phyloP scores from a whole-genome alignment of 2,888 invertebrate genomes.

The Pycnomerus fuliginosus region DNA sequence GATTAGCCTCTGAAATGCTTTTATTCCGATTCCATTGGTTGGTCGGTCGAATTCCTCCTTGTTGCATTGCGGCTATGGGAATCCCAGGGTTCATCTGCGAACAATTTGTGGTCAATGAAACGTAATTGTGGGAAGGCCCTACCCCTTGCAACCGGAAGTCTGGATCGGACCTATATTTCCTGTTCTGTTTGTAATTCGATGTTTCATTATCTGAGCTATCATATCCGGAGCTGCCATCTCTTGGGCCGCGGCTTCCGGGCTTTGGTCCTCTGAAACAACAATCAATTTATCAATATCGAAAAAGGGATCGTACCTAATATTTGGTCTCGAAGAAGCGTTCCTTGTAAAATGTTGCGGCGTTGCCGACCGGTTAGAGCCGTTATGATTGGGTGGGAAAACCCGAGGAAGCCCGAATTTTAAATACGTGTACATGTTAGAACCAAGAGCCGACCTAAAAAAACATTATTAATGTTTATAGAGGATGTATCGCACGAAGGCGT shows the following conservation, averaged over 20 bases:
- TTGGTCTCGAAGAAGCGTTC: slow-evolving; percentile 54
- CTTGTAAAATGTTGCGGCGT: slow-evolving; percentile 57
- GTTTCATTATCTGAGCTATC: slow-evolving; percentile 87
- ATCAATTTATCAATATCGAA: not conserved
- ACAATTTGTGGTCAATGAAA: slow-evolving; percentile 6
- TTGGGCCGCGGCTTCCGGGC: slow-evolving; percentile 61
- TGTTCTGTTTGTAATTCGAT: slow-evolving; percentile 63
- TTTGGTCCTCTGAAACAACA: slow-evolving; percentile 56
- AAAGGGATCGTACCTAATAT: slow-evolving; percentile 20
- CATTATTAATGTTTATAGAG: not conserved
- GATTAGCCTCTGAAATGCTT: slow-evolving; percentile 85
- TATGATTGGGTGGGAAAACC: slow-evolving; percentile 83
- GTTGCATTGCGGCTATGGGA: slow-evolving; percentile 68
- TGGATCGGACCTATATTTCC: slow-evolving; percentile 83
- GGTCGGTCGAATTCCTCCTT: slow-evolving; percentile 61
- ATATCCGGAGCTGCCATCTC: slow-evolving; percentile 89
- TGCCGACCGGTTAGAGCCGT: slow-evolving; percentile 68
- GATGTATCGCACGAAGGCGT: not conserved
- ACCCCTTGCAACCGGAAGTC: slow-evolving; percentile 73
- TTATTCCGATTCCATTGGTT: slow-evolving; percentile 56
- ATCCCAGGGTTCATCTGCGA: slow-evolving; percentile 48
- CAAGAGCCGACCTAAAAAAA: slow-evolving; percentile 71
- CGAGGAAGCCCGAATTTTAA: slow-evolving; percentile 91
- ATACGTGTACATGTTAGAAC: slow-evolving; percentile 91
- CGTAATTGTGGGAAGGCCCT: slow-evolving; percentile 51